These are phyloP conservation scores for Erythrocercus mccallii DNA, from an alignment of 2,113 vertebrate genomes.

Conservation along the genomic window DNA sequence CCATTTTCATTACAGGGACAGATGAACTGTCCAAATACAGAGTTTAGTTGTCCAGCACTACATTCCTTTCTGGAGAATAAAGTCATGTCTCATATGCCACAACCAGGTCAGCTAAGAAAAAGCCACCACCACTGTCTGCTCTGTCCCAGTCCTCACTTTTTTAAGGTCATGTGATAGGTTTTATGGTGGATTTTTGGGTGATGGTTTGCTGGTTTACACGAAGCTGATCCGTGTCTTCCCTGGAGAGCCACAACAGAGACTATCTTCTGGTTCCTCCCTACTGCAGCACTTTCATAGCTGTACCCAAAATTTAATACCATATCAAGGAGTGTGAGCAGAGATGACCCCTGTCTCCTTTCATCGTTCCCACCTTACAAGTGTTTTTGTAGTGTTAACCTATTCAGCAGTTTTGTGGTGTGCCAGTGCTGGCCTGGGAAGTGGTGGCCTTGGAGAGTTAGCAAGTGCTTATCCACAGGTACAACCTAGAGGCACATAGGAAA, in stretches of 20 bases:
- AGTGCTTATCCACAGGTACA: neutral
- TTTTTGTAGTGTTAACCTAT: neutral
- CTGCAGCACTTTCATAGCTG: neutral
- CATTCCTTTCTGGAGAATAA: neutral
- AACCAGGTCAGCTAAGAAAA: neutral
- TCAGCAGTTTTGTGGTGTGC: neutral
- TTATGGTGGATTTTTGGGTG: neutral
- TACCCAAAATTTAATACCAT: neutral
- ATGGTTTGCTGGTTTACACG: accelerated
- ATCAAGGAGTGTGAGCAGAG: neutral
- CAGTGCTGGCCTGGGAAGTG: neutral
- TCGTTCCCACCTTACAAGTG: neutral
- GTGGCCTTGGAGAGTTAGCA: neutral
- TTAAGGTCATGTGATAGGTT: neutral
- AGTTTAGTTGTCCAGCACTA: neutral
- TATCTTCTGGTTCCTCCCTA: neutral
- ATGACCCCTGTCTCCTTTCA: neutral
- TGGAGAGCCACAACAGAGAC: neutral
- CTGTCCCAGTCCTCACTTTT: neutral
- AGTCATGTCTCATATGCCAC: neutral
- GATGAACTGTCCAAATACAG: neutral
- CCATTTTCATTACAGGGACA: neutral
- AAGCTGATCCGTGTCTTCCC: neutral
- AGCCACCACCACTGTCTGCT: neutral
- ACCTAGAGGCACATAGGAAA: neutral